phyloP scores from a whole-genome alignment of 2,113 vertebrate genomes.

The Aspidoscelis tigris region DNA sequence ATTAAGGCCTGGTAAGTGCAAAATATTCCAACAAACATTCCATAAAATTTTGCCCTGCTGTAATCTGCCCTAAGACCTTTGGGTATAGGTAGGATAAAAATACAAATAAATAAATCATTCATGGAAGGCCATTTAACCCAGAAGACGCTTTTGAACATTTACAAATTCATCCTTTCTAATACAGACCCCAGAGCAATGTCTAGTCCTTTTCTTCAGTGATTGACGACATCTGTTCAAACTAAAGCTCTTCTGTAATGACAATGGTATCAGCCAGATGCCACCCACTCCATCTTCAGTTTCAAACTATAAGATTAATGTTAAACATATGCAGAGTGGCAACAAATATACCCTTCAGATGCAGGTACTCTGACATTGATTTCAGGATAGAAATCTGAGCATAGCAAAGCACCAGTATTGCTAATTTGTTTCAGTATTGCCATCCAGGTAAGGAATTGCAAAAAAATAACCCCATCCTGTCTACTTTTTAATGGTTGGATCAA shows the following conservation, averaged over 20 bases:
- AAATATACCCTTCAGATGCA: not conserved
- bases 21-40: no score
- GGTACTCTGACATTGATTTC: not conserved
- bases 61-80: not conserved
- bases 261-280: no score
- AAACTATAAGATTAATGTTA: not conserved
- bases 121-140: not conserved
- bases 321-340: not conserved
- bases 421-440: not conserved
- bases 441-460: not conserved
- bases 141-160: not conserved
- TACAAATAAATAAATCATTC: not conserved
- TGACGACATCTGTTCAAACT: no score
- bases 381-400: not conserved
- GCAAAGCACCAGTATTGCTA: no score
- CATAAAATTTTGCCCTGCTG: no score
- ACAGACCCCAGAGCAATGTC: not conserved
- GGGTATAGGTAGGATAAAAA: not conserved
- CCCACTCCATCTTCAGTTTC: not conserved
- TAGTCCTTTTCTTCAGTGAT: no score
- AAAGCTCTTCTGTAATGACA: no score
- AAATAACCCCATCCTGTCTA: no score
- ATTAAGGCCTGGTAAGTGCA: no score
- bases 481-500: not conserved
- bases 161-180: not conserved